phyloP scores from a whole-genome alignment of 2,113 vertebrate species.

The Hippocampus abdominalis region DNA sequence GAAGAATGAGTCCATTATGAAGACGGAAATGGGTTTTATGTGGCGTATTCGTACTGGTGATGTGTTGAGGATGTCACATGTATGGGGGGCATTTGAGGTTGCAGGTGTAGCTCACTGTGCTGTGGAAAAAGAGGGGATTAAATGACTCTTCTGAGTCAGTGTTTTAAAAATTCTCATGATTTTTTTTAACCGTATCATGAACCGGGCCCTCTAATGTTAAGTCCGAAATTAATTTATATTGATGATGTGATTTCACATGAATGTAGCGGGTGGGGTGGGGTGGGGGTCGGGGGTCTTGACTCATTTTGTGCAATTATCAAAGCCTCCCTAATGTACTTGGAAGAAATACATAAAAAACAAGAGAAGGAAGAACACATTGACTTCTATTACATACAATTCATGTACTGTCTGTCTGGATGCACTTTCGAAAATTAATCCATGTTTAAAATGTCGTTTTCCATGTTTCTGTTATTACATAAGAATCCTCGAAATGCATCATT shows the following conservation, averaged over 20 bases:
- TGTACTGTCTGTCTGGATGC: not conserved
- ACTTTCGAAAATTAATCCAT: not conserved
- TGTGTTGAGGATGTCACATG: conserved; percentile 1
- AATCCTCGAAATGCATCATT: not conserved
- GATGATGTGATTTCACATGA: not conserved
- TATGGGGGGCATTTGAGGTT: conserved; percentile 37
- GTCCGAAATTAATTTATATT: not conserved
- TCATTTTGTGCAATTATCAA: not conserved
- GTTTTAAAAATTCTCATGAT: no score
- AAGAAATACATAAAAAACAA: not conserved
- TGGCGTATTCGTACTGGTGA: not conserved
- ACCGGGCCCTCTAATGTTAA: not conserved
- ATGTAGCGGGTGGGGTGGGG: not conserved
- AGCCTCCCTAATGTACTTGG: not conserved
- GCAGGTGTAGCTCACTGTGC: conserved; percentile 11
- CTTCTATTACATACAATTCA: not conserved
- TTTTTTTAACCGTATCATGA: not conserved
- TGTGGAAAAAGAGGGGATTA: conserved; percentile 14
- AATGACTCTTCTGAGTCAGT: not conserved
- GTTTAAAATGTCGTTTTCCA: not conserved
- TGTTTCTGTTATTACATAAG: not conserved
- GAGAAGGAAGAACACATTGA: not conserved
- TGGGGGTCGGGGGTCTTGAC: not conserved
- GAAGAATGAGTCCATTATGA: not conserved
- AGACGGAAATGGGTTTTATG: not conserved